Evolutionary conservation across 2,888 invertebrate species (phyloP), one percentile per base, ranked within the genome.

Genomic region (Herminia tarsipennalis): DNA sequence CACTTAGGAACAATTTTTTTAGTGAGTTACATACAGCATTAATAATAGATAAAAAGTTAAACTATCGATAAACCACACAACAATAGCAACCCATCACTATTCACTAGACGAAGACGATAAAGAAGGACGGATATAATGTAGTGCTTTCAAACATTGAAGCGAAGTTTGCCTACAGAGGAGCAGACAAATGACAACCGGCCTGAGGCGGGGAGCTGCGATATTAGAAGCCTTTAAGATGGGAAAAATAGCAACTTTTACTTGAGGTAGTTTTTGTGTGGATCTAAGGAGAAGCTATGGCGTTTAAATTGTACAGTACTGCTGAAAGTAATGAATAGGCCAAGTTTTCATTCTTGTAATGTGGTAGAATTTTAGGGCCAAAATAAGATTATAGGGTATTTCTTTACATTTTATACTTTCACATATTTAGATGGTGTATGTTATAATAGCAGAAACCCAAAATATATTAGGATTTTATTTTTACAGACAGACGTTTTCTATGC

Each of bases 211-310:
- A 72, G 73, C 81, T 73, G 78, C 74, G 83, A 87, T 89, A 88
- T 88, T 87, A 88, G 88, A 88, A 86, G 88, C 83, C 85, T 87
- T 86, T 86, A 88, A 87, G 86, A 87, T 83, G 87, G 78, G 86
- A 89, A 88, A 88, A 89, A 88, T 88, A 84, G 86, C 85, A 86
- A 88, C 86, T 88, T 88, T 87, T 86, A 81, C 85, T 82, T 73
- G 72, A 70, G 73, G 77, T 78, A 75, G 74, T 77, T 78, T 78
- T 66, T 54, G 60, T 52, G 36, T 56, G 70, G 68, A 13, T 5
- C 47, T 46, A 45, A 43, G 10, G 37, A 38, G 64, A 38, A 35
- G 34, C 20, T n/a, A n/a, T n/a, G 27, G 40, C 36, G 40, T 12
- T 29, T 25, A n/a, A n/a, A n/a, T n/a, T n/a, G n/a, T n/a, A n/a